Evolutionary conservation across 2,888 invertebrate species (phyloP), one percentile per base, ranked within the genome.

Genomic region (Noctuana brunneofusca): DNA sequence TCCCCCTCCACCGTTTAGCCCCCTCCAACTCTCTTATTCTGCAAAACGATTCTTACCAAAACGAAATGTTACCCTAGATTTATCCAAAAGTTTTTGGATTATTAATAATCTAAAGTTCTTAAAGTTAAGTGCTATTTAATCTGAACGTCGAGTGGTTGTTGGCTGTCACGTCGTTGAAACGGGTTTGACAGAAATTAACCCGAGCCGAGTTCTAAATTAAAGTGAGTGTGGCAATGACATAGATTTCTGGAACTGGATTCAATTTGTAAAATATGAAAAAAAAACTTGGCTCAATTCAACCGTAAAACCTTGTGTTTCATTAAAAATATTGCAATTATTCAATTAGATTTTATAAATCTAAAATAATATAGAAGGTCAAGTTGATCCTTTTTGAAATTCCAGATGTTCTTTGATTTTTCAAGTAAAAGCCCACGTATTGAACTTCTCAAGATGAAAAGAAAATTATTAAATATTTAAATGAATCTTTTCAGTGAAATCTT

Each of bases 121-220:
- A 30, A 50, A 50, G 50, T 50, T 27, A 50, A 50, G 50, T 30
- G 52, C 52, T 52, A 52, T 32, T 52, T 52, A 52, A 52, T 52
- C 32, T 32, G 52, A 14, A 52, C 16, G 18, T 32, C 18, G 52
- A 52, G 35, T 49, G 55, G 49, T 38, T 20, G 55, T 24, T 43
- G 38, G 55, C 24, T 62, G 62, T 55, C 54, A 48, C 55, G 49
- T 6, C 32, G 49, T 49, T 62, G 62, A 62, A 62, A 55, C 20
- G 62, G 62, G 62, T 62, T 55, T 55, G 55, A 62, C 62, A 62
- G 54, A 54, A 62, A 62, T 62, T 62, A 62, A 62, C 62, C 53
- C 38, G 38, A 38, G 11, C 24, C 24, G 5, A 30, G 62, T 38
- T 60, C 46, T 62, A 62, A 62, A 55, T 62, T 35, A 49, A 62